Evolutionary conservation across 1,140 invertebrate genomes (phyloP).

Genomic region (Cydia splendana): DNA sequence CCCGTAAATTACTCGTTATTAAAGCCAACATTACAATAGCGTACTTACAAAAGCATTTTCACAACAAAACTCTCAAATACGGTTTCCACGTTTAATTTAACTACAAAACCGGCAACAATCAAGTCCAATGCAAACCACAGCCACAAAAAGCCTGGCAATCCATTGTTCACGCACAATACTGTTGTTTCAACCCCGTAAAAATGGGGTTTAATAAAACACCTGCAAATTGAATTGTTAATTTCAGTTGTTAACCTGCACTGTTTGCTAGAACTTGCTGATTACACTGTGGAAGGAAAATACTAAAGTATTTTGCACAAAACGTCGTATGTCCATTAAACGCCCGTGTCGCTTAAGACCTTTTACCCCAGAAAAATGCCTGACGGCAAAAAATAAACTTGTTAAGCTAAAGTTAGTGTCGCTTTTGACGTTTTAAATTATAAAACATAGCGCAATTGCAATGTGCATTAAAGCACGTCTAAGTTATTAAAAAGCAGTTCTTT

Average conservation of each 20-base stretch:
- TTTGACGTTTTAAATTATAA: not conserved
- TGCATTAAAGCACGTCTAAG: not conserved
- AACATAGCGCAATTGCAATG: not conserved
- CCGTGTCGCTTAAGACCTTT: not conserved
- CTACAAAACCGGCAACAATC: not conserved
- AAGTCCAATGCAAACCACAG: not conserved
- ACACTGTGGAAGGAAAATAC: not conserved
- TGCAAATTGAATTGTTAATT: constrained; percentile 31
- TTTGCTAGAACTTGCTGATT: constrained; percentile 27
- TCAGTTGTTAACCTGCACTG: constrained; percentile 10
- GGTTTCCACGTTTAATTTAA: not conserved
- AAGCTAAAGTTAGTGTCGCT: not conserved
- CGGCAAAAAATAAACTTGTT: not conserved
- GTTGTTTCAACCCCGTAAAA: constrained; percentile 7
- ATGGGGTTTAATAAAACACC: not conserved
- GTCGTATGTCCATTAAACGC: not conserved
- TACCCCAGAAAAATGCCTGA: not conserved
- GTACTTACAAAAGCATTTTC: not conserved
- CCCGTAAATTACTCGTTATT: too few species aligned
- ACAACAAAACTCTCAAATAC: not conserved
- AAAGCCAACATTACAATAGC: not conserved
- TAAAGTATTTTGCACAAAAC: not conserved
- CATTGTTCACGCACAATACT: constrained; percentile 19
- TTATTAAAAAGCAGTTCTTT: not conserved
- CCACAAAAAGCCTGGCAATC: not conserved